Conservation (phyloP, 2,797 vertebrate genomes). For the Amazona finschi region DNA sequence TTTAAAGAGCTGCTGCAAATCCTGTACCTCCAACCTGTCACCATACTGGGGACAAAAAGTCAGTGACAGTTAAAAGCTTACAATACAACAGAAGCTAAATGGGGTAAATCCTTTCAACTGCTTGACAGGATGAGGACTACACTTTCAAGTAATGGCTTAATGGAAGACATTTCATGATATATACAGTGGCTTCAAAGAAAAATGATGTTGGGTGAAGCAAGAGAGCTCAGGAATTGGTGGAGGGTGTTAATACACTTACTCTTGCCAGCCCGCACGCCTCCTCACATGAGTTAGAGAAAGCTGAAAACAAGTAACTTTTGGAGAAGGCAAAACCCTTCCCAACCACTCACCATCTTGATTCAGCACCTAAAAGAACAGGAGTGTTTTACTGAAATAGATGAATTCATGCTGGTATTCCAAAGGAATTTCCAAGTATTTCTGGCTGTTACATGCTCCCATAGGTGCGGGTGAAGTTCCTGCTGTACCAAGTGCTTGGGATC, state of each 20-base stretch:
- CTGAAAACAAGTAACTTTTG: neutral
- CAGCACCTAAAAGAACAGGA: neutral
- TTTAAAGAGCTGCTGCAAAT: neutral
- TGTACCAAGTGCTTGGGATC: neutral
- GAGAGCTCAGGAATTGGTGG: neutral
- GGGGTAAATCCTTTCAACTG: neutral
- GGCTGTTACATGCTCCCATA: neutral
- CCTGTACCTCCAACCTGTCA: neutral
- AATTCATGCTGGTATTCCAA: neutral
- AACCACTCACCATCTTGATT: neutral
- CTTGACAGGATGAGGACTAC: neutral
- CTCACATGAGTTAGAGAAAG: neutral
- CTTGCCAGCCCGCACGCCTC: neutral
- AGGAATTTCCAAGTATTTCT: neutral
- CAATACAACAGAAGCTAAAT: neutral
- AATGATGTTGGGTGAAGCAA: neutral
- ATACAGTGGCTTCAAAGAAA: constrained; percentile 11
- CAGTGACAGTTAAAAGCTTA: neutral
- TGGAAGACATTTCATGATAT: neutral
- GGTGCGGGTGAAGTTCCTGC: neutral
- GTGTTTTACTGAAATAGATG: neutral
- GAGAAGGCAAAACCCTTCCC: neutral
- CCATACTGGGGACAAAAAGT: neutral
- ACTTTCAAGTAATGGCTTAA: neutral
- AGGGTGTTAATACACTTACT: neutral